Percentiles rank a stretch among this genome's conserved stretches.
These are phyloP conservation scores for Lycaon pictus DNA, from an alignment of 2,113 vertebrate genomes.

Conservation along the genomic window DNA sequence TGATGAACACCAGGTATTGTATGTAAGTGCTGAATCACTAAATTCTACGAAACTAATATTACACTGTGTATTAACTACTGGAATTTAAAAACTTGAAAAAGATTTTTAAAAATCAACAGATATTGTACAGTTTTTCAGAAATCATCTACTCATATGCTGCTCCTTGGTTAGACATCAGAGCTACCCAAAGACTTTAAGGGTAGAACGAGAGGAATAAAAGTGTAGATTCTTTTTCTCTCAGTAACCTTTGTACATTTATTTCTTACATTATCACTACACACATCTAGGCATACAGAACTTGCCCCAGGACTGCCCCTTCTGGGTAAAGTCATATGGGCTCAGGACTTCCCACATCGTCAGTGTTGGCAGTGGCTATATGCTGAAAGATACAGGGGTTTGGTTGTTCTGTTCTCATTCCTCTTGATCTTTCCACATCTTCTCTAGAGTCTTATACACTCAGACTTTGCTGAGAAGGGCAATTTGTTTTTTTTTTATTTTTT, in stretches of 20 bases:
- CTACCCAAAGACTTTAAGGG: not conserved
- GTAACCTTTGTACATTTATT: rapidly evolving
- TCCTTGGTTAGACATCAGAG: not conserved
- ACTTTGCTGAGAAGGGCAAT: slow-evolving; percentile 92
- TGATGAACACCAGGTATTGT: not conserved
- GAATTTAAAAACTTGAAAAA: not conserved
- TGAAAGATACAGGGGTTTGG: slow-evolving; percentile 97
- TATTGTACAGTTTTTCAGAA: not conserved
- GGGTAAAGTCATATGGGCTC: slow-evolving; percentile 91
- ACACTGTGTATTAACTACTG: not conserved
- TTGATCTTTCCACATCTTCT: slow-evolving; percentile 82
- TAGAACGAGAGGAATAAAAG: not conserved
- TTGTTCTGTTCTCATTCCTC: slow-evolving; percentile 88
- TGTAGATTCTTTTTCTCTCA: not conserved
- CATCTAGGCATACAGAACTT: slow-evolving; percentile 90
- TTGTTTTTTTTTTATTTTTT: slow-evolving; percentile 82
- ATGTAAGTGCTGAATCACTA: not conserved
- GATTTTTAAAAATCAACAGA: not conserved
- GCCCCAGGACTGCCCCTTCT: slow-evolving; percentile 92
- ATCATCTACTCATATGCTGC: not conserved
- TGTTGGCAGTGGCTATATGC: slow-evolving; percentile 89
- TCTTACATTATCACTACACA: slow-evolving; percentile 83
- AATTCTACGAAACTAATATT: not conserved
- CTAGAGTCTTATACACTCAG: slow-evolving; percentile 90
- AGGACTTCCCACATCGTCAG: slow-evolving; percentile 92